phyloP scores from a whole-genome alignment of 2,113 vertebrate genomes.

The Abramis brama region DNA sequence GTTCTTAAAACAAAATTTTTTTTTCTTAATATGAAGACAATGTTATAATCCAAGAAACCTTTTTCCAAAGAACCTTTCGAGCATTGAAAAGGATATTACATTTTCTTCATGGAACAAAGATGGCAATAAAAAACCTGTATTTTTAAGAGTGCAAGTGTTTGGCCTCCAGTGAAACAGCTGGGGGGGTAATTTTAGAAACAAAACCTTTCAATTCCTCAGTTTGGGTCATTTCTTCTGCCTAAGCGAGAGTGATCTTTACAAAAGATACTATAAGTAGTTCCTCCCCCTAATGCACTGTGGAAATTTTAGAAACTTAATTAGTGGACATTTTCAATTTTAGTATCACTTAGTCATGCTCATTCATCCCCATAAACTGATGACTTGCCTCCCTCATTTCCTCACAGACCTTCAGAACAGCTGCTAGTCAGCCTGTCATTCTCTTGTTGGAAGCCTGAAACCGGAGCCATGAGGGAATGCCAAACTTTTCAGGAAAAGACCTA shows the following conservation, averaged over 20 bases:
- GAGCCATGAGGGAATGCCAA: slow-evolving; percentile 62
- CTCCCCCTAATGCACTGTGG: neutral
- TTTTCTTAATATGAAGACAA: too few relatives aligned
- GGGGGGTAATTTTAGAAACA: neutral
- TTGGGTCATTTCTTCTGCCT: neutral
- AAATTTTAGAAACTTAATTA: slow-evolving; percentile 23
- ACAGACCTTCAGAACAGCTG: slow-evolving; percentile 67
- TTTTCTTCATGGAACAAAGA: too few relatives aligned
- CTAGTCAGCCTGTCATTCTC: slow-evolving; percentile 60
- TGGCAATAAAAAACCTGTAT: too few relatives aligned
- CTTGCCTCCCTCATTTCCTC: slow-evolving; percentile 44
- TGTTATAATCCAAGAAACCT: too few relatives aligned
- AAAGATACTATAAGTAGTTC: neutral
- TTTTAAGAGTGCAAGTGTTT: neutral
- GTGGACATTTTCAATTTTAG: slow-evolving; percentile 27
- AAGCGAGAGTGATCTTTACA: neutral
- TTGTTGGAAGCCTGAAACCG: slow-evolving; percentile 62
- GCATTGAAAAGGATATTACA: too few relatives aligned
- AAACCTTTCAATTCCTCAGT: neutral
- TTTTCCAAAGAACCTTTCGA: too few relatives aligned
- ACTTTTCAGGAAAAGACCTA: slow-evolving; percentile 56
- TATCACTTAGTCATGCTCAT: slow-evolving; percentile 29
- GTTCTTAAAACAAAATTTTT: too few relatives aligned
- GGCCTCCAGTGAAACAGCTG: neutral
- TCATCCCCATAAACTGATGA: slow-evolving; percentile 60